phyloP scores from a whole-genome alignment of 30 jellyfish, hydroid and myxozoan species.

The Mastigias papua region DNA sequence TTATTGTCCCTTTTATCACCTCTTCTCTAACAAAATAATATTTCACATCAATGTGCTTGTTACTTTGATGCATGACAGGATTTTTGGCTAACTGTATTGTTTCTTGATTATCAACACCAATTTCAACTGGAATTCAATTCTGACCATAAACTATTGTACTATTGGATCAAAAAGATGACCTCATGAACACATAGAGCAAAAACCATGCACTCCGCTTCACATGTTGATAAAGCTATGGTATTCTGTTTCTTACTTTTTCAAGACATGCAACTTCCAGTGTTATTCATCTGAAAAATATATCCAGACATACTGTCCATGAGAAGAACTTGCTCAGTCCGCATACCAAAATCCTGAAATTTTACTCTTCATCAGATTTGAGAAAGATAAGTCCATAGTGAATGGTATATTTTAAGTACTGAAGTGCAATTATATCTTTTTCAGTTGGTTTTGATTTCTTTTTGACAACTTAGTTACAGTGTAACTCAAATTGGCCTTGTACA shows the following conservation, averaged over 20 bases:
- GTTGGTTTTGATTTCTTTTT: slow-evolving; percentile 30
- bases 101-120: slow-evolving; percentile 2
- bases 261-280: slow-evolving; percentile 13
- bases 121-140: background rate
- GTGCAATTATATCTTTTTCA: background rate
- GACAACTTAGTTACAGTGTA: slow-evolving; percentile 28
- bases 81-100: background rate
- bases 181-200: slow-evolving; percentile 35
- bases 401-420: slow-evolving; percentile 21
- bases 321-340: slow-evolving; percentile 32
- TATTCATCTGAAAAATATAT: slow-evolving; percentile 15
- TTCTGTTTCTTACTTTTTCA: slow-evolving; percentile 47
- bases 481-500: slow-evolving; percentile 35
- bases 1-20: background rate
- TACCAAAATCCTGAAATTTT: slow-evolving; percentile 19
- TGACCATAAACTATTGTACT: background rate
- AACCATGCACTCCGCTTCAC: slow-evolving; percentile 42
- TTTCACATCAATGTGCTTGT: slow-evolving; percentile 47
- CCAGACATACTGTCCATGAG: slow-evolving; percentile 34
- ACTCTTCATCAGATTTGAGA: background rate
- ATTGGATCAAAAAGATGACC: slow-evolving; percentile 15
- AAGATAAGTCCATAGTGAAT: slow-evolving; percentile 1
- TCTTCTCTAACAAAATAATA: slow-evolving; percentile 55
- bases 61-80: slow-evolving; percentile 36
- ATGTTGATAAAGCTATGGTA: slow-evolving; percentile 52